These are phyloP conservation scores for Anthonomus grandis DNA, from an alignment of 1,140 invertebrate species.

Conservation along the genomic window DNA sequence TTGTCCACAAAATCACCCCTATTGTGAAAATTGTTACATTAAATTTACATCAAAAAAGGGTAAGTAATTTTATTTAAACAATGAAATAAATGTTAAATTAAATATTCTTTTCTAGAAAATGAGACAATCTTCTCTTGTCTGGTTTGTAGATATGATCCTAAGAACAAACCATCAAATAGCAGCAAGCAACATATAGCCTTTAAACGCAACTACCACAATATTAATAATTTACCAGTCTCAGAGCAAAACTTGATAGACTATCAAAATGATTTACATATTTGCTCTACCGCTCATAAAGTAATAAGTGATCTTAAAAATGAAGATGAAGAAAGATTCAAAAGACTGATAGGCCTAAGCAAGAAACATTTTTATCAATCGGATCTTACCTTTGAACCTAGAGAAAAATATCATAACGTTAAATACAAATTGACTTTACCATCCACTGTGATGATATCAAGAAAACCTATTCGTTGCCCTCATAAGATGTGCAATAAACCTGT, in stretches of 20 bases:
- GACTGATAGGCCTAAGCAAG: slow-evolving; percentile 11
- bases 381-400: no score
- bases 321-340: slow-evolving; percentile 21
- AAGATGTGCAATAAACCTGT: slow-evolving; percentile 39
- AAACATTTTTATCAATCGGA: slow-evolving; percentile 8
- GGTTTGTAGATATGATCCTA: no score
- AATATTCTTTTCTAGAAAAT: no score
- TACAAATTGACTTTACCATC: slow-evolving; percentile 8
- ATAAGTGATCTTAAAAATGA: no score
- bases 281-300: slow-evolving; percentile 3
- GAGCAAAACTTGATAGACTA: slow-evolving; percentile 3
- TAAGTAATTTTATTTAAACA: no score
- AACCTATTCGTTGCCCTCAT: slow-evolving; percentile 41
- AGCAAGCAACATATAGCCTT: slow-evolving; percentile 32
- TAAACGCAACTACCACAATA: no score
- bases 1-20: slow-evolving; percentile 23
- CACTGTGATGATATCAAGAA: slow-evolving; percentile 28
- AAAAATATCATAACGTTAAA: not conserved
- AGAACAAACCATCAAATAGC: slow-evolving; percentile 36
- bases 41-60: no score
- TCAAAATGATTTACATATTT: not conserved
- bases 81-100: no score
- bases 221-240: slow-evolving; percentile 4
- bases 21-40: slow-evolving; percentile 21
- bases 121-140: no score